Evolutionary conservation across 37 sponge, comb jelly and placozoan species (phyloP).

Genomic region (Geodia barretti): DNA sequence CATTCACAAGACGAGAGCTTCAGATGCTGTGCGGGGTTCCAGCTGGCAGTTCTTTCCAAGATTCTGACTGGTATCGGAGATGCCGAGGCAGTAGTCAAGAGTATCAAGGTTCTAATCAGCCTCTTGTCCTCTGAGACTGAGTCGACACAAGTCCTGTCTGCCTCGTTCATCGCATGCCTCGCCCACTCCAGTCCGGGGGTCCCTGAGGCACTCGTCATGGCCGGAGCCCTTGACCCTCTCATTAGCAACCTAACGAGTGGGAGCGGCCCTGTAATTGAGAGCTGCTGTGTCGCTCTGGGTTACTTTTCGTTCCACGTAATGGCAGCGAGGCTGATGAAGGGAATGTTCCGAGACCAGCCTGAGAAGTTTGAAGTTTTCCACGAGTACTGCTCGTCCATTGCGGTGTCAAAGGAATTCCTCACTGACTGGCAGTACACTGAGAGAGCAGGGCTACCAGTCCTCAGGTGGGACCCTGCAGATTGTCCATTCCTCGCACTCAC

Average conservation of each 20-base stretch:
- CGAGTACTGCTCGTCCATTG: constrained; percentile 12
- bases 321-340: constrained; percentile 55
- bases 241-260: constrained; percentile 40
- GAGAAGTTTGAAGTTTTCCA: constrained; percentile 55
- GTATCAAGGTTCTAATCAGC: constrained; percentile 56
- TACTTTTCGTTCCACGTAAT: constrained; percentile 71
- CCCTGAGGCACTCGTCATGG: constrained; percentile 61
- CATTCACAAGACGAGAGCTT: constrained; percentile 27
- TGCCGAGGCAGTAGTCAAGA: constrained; percentile 45
- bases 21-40: constrained; percentile 73
- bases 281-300: constrained; percentile 72
- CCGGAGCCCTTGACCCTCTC: constrained; percentile 71
- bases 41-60: constrained; percentile 68
- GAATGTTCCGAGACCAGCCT: constrained; percentile 69
- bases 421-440: constrained; percentile 34
- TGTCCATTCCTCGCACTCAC: not conserved
- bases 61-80: constrained; percentile 43
- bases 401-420: constrained; percentile 58
- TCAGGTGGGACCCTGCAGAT: constrained; percentile 36
- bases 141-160: constrained; percentile 51
- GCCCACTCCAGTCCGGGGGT: constrained; percentile 63
- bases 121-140: constrained; percentile 47
- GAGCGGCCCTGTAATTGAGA: constrained; percentile 52
- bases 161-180: constrained; percentile 63
- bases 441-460: constrained; percentile 47